phyloP scores from a whole-genome alignment of 2,113 vertebrate species.

The Theristicus caerulescens region DNA sequence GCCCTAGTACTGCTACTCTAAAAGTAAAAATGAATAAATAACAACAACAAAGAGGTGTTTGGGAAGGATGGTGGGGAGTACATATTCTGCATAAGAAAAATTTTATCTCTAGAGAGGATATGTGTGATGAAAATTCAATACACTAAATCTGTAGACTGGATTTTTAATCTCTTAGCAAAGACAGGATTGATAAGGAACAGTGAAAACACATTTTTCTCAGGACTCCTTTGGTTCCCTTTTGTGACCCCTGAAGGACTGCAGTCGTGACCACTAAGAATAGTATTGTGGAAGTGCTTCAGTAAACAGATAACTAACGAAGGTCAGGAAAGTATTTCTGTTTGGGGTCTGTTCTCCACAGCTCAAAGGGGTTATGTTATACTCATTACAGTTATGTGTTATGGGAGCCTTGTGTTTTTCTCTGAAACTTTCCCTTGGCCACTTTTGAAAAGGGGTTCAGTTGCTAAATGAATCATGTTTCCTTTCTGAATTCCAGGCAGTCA shows the following conservation, averaged over 20 bases:
- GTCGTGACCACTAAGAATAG: too few species aligned
- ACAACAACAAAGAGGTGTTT: background rate
- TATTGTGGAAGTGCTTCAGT: background rate
- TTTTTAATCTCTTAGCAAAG: background rate
- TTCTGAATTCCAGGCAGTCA: background rate
- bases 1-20: background rate
- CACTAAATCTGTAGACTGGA: background rate
- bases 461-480: background rate
- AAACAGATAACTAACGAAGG: too few species aligned
- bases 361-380: background rate
- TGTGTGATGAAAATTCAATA: background rate
- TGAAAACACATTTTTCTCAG: fast-evolving
- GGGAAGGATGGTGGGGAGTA: background rate
- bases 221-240: background rate
- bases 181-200: background rate
- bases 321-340: background rate
- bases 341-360: background rate
- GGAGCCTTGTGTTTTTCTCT: background rate
- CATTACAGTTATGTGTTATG: fast-evolving
- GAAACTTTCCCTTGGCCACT: background rate
- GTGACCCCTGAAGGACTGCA: background rate
- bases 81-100: background rate
- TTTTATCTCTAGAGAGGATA: background rate
- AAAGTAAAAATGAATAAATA: background rate
- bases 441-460: background rate